Conservation (phyloP, 1,140 invertebrate genomes). For the Dendroctonus ponderosae region DNA sequence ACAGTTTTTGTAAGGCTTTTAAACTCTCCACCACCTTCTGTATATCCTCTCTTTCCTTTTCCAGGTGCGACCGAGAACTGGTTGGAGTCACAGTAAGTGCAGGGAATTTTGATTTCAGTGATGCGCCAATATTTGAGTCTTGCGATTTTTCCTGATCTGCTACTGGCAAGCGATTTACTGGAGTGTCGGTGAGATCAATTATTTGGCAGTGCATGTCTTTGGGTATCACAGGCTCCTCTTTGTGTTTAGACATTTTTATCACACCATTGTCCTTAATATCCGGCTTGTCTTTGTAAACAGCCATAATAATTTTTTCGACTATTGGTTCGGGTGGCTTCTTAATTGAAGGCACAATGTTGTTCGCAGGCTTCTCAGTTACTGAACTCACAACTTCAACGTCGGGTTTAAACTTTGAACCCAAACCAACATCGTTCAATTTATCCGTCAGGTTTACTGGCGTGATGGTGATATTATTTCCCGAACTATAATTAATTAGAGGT, state of each 20-base stretch:
- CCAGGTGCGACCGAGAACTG: constrained; percentile 13
- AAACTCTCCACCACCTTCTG: constrained; percentile 48
- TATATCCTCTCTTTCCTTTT: constrained; percentile 44
- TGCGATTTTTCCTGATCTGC: not conserved
- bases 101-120: constrained; percentile 17
- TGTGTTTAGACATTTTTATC: constrained; percentile 24
- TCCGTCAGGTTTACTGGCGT: constrained; percentile 30
- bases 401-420: no score
- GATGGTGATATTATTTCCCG: constrained; percentile 21
- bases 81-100: constrained; percentile 14
- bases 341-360: constrained; percentile 7
- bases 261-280: constrained; percentile 31
- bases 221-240: constrained; percentile 33
- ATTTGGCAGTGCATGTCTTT: constrained; percentile 41
- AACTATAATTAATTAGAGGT: constrained; percentile 18
- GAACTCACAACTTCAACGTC: no score
- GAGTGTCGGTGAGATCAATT: constrained; percentile 43
- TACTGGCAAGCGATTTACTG: not conserved
- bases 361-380: not conserved
- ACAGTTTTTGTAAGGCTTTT: constrained; percentile 46
- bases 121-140: not conserved
- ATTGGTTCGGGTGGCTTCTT: not conserved
- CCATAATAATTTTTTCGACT: not conserved
- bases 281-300: not conserved
- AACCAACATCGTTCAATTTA: constrained; percentile 14